phyloP scores from a whole-genome alignment of 1,140 invertebrate species.

The Drosophila kepulauana region DNA sequence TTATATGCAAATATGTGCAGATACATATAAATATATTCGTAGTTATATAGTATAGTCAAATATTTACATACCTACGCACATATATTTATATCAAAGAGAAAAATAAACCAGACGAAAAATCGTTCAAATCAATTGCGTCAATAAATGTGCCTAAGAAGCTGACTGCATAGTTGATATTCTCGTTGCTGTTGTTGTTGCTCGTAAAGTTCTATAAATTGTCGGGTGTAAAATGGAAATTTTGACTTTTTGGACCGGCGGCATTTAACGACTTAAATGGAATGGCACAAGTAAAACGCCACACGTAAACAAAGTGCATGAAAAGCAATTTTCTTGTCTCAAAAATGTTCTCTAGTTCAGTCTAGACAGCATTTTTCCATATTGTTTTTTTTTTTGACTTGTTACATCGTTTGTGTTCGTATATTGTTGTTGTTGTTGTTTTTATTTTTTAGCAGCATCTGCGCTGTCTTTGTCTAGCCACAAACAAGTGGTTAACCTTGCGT shows the following conservation, averaged over 20 bases:
- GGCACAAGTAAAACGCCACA: slow-evolving; percentile 46
- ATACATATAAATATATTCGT: slow-evolving; percentile 14
- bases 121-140: slow-evolving; percentile 76
- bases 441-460: slow-evolving; percentile 13
- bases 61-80: slow-evolving; percentile 2
- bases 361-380: slow-evolving; percentile 54
- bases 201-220: slow-evolving; percentile 68
- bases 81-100: slow-evolving; percentile 54
- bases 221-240: slow-evolving; percentile 48
- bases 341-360: slow-evolving; percentile 62
- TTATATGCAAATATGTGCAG: slow-evolving; percentile 21
- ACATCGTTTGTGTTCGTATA: slow-evolving; percentile 24
- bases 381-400: slow-evolving; percentile 58
- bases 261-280: slow-evolving; percentile 71
- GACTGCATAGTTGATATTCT: slow-evolving; percentile 21
- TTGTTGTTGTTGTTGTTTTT: slow-evolving; percentile 7
- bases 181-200: slow-evolving; percentile 44
- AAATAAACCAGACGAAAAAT: slow-evolving; percentile 57
- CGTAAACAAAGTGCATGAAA: slow-evolving; percentile 35
- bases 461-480: slow-evolving; percentile 22
- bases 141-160: slow-evolving; percentile 65
- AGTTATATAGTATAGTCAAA: background rate
- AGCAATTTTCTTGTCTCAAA: slow-evolving; percentile 54
- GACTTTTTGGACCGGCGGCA: slow-evolving; percentile 43
- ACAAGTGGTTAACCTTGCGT: slow-evolving; percentile 78